Evolutionary conservation across 2,113 vertebrate species (phyloP), one percentile per base, ranked within the genome.

Genomic region (Ornithorhynchus anatinus): DNA sequence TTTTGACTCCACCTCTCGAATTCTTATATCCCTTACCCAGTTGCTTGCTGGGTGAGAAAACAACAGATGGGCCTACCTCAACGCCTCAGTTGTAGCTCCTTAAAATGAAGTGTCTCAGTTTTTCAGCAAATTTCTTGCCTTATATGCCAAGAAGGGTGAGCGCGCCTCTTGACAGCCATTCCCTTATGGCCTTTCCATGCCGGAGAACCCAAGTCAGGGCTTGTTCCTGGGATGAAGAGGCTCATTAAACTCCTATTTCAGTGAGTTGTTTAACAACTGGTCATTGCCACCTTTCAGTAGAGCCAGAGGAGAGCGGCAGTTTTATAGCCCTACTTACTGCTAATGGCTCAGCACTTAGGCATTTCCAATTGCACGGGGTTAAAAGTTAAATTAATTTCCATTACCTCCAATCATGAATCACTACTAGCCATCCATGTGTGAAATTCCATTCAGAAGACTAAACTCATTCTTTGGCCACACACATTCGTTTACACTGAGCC

Each of bases 311-410:
- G 22, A 27, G 27, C 5, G 79, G 47, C 42, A 75, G 54, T 66
- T 86, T 89, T 73, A 69, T 27, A 63, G 57, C 71, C n/a, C 79
- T 45, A 44, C 0, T 1, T 75, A 71, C 42, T 61, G 62, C 81
- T 84, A 32, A 57, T 77, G 37, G 56, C 36, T 85, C 66, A 82
- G 69, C 68, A 85, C 67, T 74, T n/a, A 81, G 67, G 73, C 48
- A 57, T 64, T 73, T 80, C 77, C 69, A 77, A 40, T 23, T 80
- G 68, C 25, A 17, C 45, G 36, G 60, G 38, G 20, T 82, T 78
- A 85, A 87, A 82, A 67, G 59, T 50, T 75, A 72, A 81, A 85
- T 84, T 57, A 77, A 66, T 85, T 90, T 87, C 60, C 56, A 59
- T 71, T 82, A 67, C 32, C 69, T 84, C 58, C 70, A 58, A 66